Base-by-base conservation (phyloP, 2,797 vertebrate genomes). In the Hypotaenidia philippensis region DNA sequence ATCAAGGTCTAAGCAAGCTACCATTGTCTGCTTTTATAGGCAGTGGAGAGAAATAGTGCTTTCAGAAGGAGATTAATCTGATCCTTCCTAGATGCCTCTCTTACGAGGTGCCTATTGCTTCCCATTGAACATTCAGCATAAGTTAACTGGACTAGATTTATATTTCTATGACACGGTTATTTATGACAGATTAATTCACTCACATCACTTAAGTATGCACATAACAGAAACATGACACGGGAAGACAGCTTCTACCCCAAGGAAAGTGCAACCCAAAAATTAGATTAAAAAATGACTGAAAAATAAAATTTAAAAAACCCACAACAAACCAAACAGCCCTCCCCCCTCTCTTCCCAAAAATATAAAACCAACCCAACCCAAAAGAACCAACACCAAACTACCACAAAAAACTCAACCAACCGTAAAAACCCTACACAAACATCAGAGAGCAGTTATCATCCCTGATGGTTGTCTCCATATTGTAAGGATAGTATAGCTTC, bases 351-450 rank as follows among this genome's bases (percentile, higher is more conserved):
- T 13, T 8, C 6, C 25, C 14, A 13, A 17, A 40, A 52, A 69
- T 16, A 41, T 41, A 38, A 19, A 3, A 1, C 1, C 8, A 45
- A 20, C 40, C 41, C 41, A 45, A 45, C 44, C 44, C 11, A 45
- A 45, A 45, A 22, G 8, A 21, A 45, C 44, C 44, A 21, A 41
- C 41, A 45, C 2, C 2, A 34, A 65, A 36, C 13, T 60, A 8
- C 27, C 25, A 4, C 5, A 26, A 44, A 66, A 26, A 4, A 74
- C 53, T 1, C 10, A 53, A 44, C 0, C 6, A 63, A 68, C 2
- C 10, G 8, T 15, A 44, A 44, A 45, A 56, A 32, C 19, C 22
- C 31, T 6, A 18, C 3, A 5, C 13, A 4, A 10, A 1, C 11
- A 3, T 8, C 22, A 29, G 78, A 45, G 7, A 27, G 0, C 18